Evolutionary conservation across 1,140 invertebrate species (phyloP).

Genomic region (Drosophila rufa): DNA sequence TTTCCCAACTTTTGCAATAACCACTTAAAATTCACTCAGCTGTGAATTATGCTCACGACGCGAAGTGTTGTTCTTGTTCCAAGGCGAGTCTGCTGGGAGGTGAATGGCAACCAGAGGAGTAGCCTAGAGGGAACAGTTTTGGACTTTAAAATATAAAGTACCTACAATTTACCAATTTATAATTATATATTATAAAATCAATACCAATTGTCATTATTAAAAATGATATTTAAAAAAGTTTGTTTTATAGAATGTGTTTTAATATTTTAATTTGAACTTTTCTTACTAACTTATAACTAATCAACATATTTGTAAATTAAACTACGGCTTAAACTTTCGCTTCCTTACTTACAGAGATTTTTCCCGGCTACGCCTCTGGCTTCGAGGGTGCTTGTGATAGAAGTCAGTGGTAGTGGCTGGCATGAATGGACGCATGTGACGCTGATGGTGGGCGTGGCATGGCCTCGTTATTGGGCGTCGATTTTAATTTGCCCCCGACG

Average conservation of each 20-base stretch:
- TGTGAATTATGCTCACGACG: constrained; percentile 81
- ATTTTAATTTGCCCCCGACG: constrained; percentile 60
- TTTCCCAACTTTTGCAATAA: constrained; percentile 81
- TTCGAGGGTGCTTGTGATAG: constrained; percentile 19
- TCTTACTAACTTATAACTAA: too few relatives aligned
- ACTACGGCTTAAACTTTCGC: background rate
- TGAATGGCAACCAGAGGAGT: constrained; percentile 5
- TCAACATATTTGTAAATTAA: background rate
- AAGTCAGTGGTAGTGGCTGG: constrained; percentile 32
- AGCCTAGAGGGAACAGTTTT: background rate
- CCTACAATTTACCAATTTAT: too few relatives aligned
- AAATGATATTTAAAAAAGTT: too few relatives aligned
- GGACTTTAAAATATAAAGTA: background rate
- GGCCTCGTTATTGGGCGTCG: constrained; percentile 66
- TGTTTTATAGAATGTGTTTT: too few relatives aligned
- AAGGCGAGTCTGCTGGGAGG: constrained; percentile 16
- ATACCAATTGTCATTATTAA: too few relatives aligned
- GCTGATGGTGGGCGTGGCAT: constrained; percentile 42
- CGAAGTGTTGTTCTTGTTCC: constrained; percentile 74
- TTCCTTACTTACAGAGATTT: too few relatives aligned
- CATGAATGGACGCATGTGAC: constrained; percentile 72
- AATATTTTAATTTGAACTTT: too few relatives aligned
- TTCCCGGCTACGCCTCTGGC: background rate
- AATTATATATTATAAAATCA: too few relatives aligned
- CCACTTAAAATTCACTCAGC: constrained; percentile 84